phyloP scores from a whole-genome alignment of 2,113 vertebrate species.

The Hippocampus comes region DNA sequence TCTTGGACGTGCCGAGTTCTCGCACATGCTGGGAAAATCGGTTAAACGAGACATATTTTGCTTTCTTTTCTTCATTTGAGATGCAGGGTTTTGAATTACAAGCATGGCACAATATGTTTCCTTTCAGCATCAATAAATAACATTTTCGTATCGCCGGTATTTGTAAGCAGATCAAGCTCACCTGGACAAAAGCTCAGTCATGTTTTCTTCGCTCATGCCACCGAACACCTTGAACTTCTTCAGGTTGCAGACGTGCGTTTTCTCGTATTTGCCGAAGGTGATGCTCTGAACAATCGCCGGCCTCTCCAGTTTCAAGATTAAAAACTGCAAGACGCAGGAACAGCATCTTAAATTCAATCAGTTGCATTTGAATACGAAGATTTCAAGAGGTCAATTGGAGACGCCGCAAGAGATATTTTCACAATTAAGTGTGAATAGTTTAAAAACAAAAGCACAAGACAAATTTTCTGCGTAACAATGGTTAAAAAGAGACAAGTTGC shows the following conservation, averaged over 20 bases:
- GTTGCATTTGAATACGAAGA: background rate
- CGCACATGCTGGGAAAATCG: background rate
- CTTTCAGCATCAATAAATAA: background rate
- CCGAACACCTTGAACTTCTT: conserved; percentile 99
- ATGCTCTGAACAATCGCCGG: conserved; percentile 97
- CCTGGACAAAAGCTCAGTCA: conserved; percentile 98
- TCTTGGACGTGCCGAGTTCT: background rate
- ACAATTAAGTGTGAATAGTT: background rate
- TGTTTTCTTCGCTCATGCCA: conserved; percentile 99
- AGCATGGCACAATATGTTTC: background rate
- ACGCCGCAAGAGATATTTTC: background rate
- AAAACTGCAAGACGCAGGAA: conserved; percentile 74
- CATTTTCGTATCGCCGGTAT: background rate
- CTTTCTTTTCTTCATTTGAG: too few relatives aligned
- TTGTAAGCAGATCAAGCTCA: conserved; percentile 46
- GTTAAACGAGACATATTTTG: background rate
- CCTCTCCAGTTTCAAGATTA: conserved; percentile 95
- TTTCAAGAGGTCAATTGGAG: background rate
- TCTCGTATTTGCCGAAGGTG: conserved; percentile 98
- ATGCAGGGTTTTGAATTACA: background rate
- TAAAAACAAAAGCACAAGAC: background rate
- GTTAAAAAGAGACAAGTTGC: background rate
- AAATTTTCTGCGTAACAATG: background rate
- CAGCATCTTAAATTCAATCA: background rate
- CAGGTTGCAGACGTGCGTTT: conserved; percentile 98